Evolutionary conservation across 2,888 invertebrate species (phyloP).

Genomic region (Ferdinandea cuprea): DNA sequence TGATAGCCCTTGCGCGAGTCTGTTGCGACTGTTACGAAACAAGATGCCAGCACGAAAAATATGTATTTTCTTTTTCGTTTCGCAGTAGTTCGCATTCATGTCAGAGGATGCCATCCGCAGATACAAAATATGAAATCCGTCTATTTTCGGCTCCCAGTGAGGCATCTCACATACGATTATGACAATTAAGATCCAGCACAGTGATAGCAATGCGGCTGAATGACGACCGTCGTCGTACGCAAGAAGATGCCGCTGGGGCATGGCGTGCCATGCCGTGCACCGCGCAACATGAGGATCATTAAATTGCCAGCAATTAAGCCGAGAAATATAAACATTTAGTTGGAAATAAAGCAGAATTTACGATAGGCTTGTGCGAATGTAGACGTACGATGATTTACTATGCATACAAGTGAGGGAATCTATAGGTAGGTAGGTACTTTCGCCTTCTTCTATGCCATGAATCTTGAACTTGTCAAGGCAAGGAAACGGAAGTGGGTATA

Average conservation of each 20-base stretch:
- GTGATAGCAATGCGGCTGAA: conserved; percentile 73
- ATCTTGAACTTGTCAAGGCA: conserved; percentile 59
- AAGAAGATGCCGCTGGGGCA: conserved; percentile 64
- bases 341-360: conserved; percentile 74
- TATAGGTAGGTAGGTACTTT: too few relatives aligned
- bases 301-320: conserved; percentile 73
- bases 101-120: conserved; percentile 26
- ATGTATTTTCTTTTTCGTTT: conserved; percentile 44
- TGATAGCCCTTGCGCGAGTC: conserved; percentile 48
- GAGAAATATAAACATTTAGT: conserved; percentile 74
- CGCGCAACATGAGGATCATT: conserved; percentile 70
- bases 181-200: conserved; percentile 75
- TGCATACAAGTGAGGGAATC: background rate
- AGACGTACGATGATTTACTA: conserved; percentile 70
- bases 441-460: conserved; percentile 44
- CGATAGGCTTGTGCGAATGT: conserved; percentile 68
- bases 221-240: conserved; percentile 50
- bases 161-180: conserved; percentile 72
- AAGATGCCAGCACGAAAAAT: conserved; percentile 69
- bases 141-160: conserved; percentile 71
- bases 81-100: conserved; percentile 63
- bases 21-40: conserved; percentile 59
- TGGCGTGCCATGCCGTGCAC: conserved; percentile 43
- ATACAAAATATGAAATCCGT: conserved; percentile 69
- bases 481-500: conserved; percentile 59